Base-by-base conservation (phyloP, 2,888 invertebrate genomes). In the Eremobia ochroleuca region DNA sequence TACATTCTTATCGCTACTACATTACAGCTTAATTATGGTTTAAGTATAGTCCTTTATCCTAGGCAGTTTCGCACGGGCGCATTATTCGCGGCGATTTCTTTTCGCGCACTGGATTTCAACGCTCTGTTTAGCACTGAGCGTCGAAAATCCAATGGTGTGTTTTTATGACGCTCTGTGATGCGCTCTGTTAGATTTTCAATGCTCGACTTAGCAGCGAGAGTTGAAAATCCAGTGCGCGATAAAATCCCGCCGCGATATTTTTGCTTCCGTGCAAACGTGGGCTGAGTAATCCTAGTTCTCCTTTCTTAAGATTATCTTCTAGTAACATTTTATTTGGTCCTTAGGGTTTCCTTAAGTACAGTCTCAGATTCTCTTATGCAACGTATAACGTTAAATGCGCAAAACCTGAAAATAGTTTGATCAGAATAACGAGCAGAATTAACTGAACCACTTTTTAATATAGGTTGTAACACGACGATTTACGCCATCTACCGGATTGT, bases 1-100 rank as follows among this genome's bases (percentile, higher is more conserved):
- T 31, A 49, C 18, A 28, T 70, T 61, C 15, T n/a, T 43, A 61
- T 43, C 21, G 21, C 40, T 34, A 76, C 61, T 79, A 79, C 49
- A 34, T 52, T 31, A 76, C 40, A 49, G n/a, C 31, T 21, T 40
- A 9, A 34, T 77, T 37, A 21, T 46, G 3, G 0, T 28, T 11
- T 15, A 64, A 21, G 25, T 21, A 11, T 34, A 15, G n/a, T 6
- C 6, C 11, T n/a, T 34, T 43, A 52, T 43, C 34, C 31, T 52
- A 52, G n/a, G 52, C n/a, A 11, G n/a, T n/a, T 25, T 11, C 0
- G 11, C 52, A 52, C 11, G 25, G 25, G 11, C 25, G 9, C 0
- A 11, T 4, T n/a, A 6, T 13, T 11, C n/a, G 11, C 0, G 11
- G 11, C 4, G 52, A n/a, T 55, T 55, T n/a, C n/a, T n/a, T 15